phyloP scores from a whole-genome alignment of 2,888 invertebrate species.

The Heteropelma amictum region DNA sequence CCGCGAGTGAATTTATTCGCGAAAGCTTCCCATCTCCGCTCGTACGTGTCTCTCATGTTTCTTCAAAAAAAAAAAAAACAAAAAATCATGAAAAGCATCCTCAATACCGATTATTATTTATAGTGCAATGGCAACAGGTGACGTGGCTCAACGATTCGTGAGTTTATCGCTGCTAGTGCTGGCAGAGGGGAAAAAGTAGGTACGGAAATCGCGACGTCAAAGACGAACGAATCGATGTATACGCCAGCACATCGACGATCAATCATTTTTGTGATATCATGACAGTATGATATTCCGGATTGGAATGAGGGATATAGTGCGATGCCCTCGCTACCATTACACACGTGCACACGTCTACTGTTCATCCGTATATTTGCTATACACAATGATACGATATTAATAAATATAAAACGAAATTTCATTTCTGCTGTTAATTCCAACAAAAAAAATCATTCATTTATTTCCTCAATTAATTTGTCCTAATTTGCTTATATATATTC shows the following conservation, averaged over 20 bases:
- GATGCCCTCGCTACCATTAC: conserved; percentile 15
- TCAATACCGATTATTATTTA: conserved; percentile 62
- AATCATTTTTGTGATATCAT: conserved; percentile 49
- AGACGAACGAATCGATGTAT: conserved; percentile 29
- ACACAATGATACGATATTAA: too few relatives aligned
- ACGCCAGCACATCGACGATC: conserved; percentile 48
- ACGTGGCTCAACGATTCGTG: conserved; percentile 59
- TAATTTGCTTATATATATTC: too few relatives aligned
- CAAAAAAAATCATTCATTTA: too few relatives aligned
- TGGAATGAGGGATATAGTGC: conserved; percentile 60
- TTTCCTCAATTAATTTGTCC: too few relatives aligned
- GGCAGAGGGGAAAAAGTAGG: neutral
- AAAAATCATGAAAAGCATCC: too few relatives aligned
- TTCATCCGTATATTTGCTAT: too few relatives aligned
- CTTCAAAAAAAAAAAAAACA: conserved; percentile 57
- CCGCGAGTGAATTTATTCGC: too few relatives aligned
- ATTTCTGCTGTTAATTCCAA: too few relatives aligned
- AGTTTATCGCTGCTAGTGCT: conserved; percentile 63
- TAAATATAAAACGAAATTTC: too few relatives aligned
- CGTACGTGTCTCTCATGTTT: neutral
- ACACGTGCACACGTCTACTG: too few relatives aligned
- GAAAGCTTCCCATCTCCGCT: too few relatives aligned
- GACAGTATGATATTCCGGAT: conserved; percentile 56
- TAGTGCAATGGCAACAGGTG: conserved; percentile 54
- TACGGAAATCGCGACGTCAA: neutral